Evolutionary conservation across 2,113 vertebrate species (phyloP).

Genomic region (Zapus hudsonius): DNA sequence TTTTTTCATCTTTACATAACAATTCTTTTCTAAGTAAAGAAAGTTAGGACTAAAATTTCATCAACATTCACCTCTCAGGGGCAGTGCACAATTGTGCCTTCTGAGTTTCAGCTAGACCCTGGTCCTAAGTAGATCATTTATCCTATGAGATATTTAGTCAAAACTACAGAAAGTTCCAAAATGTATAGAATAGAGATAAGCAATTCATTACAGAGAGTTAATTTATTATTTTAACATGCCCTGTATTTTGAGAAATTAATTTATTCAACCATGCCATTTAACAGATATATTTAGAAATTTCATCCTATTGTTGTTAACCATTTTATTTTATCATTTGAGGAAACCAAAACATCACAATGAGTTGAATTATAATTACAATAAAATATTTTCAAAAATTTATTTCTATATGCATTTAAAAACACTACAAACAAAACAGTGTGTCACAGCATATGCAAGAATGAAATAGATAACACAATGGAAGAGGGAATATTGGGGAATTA

Average conservation of each 20-base stretch:
- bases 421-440: not conserved
- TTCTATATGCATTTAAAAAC: not conserved
- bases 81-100: not conserved
- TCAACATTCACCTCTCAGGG: not conserved
- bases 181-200: not conserved
- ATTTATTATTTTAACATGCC: not conserved
- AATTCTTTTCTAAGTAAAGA: not conserved
- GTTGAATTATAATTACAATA: not conserved
- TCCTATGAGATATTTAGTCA: not conserved
- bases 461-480: too few relatives aligned
- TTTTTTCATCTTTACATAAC: not conserved
- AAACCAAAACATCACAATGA: not conserved
- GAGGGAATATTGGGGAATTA: too few relatives aligned
- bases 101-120: not conserved
- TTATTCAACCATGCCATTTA: not conserved
- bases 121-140: not conserved
- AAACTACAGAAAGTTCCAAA: not conserved
- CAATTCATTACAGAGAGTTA: not conserved
- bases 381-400: not conserved
- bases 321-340: not conserved
- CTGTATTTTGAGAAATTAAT: not conserved
- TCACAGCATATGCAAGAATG: too few relatives aligned
- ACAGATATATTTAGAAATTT: not conserved
- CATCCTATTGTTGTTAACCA: not conserved
- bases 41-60: too few relatives aligned